Evolutionary conservation across 2,797 vertebrate genomes (phyloP).

Genomic region (Macroramphosus scolopax): DNA sequence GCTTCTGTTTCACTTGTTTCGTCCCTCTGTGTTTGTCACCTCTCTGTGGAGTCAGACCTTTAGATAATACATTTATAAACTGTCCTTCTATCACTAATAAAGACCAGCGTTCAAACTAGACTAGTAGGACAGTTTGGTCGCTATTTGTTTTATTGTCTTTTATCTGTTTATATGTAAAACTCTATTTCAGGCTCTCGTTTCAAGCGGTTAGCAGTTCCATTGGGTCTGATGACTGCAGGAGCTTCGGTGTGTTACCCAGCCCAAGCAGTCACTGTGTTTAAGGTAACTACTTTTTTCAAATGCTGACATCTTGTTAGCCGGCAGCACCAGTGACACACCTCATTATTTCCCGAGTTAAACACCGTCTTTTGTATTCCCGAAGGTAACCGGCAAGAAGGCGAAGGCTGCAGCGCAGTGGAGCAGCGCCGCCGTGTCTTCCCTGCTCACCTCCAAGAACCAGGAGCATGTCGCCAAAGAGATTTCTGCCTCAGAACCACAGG

Average conservation of each 20-base stretch:
- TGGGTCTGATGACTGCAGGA: conserved; percentile 81
- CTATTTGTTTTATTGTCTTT: neutral
- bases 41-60: too few species aligned
- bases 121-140: too few species aligned
- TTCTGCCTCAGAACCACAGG: conserved; percentile 64
- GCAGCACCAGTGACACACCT: neutral
- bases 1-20: conserved; percentile 16
- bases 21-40: too few species aligned
- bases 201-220: conserved; percentile 81
- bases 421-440: conserved; percentile 69
- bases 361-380: conserved; percentile 5
- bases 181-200: conserved; percentile 79
- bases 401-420: conserved; percentile 75
- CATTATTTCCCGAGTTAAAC: conserved; percentile 1
- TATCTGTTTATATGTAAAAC: conserved; percentile 1
- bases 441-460: conserved; percentile 68
- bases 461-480: conserved; percentile 41
- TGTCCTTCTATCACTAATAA: too few species aligned
- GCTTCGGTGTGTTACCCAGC: conserved; percentile 87
- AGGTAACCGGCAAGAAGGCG: conserved; percentile 84
- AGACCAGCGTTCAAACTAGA: too few species aligned
- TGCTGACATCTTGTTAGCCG: neutral
- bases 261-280: conserved; percentile 83
- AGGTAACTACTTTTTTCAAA: conserved; percentile 74
- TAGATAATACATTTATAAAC: too few species aligned